Conservation (phyloP, 2,113 vertebrate species). For the Dicrurus megarhynchus region DNA sequence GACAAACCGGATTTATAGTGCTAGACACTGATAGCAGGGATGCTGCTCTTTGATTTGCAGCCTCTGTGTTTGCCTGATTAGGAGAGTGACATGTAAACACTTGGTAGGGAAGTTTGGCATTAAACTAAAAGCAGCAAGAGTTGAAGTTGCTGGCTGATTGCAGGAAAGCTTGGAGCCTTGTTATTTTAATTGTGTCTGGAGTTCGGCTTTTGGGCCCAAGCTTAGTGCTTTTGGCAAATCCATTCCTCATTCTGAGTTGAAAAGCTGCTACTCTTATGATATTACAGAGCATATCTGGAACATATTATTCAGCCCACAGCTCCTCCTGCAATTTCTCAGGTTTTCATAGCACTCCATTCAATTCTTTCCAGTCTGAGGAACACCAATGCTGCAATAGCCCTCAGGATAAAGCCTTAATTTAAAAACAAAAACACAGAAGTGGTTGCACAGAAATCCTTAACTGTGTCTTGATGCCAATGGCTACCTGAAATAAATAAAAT, state of each 20-base stretch:
- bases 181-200: constrained; percentile 18
- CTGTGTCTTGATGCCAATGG: not conserved
- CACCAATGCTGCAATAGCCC: not conserved
- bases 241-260: not conserved
- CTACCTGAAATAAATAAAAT: not conserved
- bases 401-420: constrained; percentile 19
- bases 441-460: not conserved
- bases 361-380: not conserved
- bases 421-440: not conserved
- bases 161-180: not conserved
- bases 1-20: not conserved
- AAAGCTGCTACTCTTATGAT: not conserved
- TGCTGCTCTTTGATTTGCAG: constrained; percentile 25
- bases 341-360: not conserved
- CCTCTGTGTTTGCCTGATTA: constrained; percentile 14
- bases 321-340: not conserved
- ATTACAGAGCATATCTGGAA: not conserved
- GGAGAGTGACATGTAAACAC: not conserved
- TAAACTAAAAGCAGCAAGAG: not conserved
- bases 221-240: not conserved
- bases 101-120: not conserved
- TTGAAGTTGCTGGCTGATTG: not conserved
- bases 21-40: not conserved
- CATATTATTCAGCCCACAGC: not conserved
- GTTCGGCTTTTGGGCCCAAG: not conserved